A percentile compares a stretch with the other conserved stretches of the same genome.
Evolutionary conservation across 2,113 vertebrate species (phyloP).

Genomic region (Oxyura jamaicensis): DNA sequence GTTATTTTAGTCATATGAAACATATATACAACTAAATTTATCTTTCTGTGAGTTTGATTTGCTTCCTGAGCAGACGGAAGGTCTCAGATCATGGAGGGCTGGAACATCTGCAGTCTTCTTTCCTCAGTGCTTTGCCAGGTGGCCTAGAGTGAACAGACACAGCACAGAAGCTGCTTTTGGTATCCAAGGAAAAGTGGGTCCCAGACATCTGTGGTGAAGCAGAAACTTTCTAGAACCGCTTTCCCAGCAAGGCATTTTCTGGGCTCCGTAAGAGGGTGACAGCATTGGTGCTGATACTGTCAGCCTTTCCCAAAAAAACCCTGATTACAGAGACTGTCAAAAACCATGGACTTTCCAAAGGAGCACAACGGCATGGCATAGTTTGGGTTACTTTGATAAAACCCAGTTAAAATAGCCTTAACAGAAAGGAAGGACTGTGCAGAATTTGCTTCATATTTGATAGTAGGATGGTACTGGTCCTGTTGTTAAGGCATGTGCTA

Average conservation of each 20-base stretch:
- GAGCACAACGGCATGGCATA: not conserved
- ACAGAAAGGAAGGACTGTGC: not conserved
- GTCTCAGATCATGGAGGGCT: not conserved
- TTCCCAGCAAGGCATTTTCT: not conserved
- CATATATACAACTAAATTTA: not conserved
- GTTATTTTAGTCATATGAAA: not conserved
- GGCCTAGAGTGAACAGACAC: not conserved
- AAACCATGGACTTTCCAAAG: not conserved
- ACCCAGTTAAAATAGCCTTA: not conserved
- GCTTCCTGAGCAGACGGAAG: conserved; percentile 1
- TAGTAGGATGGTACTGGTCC: not conserved
- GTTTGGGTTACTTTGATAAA: not conserved
- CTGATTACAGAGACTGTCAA: not conserved
- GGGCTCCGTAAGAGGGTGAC: fast-evolving
- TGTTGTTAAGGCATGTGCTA: not conserved
- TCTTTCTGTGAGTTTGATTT: not conserved
- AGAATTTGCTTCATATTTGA: not conserved
- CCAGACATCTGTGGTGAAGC: not conserved
- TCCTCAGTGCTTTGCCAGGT: not conserved
- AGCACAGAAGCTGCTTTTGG: not conserved
- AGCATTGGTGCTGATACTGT: not conserved
- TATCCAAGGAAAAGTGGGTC: not conserved
- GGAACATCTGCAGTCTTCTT: not conserved
- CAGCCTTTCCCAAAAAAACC: not conserved
- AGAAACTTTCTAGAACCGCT: not conserved